A percentile compares a stretch with the other conserved stretches of the same genome.
Conservation (phyloP, 2,113 vertebrate species). For the Cygnus atratus region DNA sequence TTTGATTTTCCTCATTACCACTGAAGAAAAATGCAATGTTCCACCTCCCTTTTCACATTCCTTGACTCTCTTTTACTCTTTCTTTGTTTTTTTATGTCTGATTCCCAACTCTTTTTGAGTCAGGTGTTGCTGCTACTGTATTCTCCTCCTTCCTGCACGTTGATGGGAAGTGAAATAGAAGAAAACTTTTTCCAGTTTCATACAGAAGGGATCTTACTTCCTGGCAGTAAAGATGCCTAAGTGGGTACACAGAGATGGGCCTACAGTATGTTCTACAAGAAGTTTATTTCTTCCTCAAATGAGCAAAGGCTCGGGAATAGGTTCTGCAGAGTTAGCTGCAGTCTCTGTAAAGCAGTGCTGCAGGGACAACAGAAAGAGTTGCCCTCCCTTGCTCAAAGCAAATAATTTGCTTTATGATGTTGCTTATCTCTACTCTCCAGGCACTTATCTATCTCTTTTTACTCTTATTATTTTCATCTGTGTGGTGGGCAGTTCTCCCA, state of each 20-base stretch:
- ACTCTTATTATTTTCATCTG: not conserved
- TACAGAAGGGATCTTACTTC: not conserved
- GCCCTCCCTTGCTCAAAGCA: not conserved
- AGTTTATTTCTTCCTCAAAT: not conserved
- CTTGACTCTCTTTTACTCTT: not conserved
- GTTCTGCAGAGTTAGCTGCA: too few relatives aligned
- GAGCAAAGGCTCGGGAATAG: not conserved
- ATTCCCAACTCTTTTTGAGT: not conserved
- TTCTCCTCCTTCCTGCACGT: not conserved
- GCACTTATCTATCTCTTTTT: not conserved
- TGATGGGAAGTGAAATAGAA: not conserved
- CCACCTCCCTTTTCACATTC: not conserved
- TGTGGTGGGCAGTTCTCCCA: not conserved
- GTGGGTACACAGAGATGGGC: not conserved
- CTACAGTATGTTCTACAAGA: not conserved
- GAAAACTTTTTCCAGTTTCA: not conserved
- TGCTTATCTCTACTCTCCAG: not conserved
- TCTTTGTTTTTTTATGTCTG: not conserved
- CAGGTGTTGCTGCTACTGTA: not conserved
- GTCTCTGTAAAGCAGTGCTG: accelerated
- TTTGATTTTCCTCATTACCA: not conserved
- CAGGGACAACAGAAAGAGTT: not conserved
- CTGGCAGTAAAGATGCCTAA: not conserved
- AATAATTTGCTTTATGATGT: not conserved
- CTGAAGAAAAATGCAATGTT: not conserved